Evolutionary conservation across 2,888 invertebrate genomes (phyloP).

Genomic region (Serrognathus titanus): DNA sequence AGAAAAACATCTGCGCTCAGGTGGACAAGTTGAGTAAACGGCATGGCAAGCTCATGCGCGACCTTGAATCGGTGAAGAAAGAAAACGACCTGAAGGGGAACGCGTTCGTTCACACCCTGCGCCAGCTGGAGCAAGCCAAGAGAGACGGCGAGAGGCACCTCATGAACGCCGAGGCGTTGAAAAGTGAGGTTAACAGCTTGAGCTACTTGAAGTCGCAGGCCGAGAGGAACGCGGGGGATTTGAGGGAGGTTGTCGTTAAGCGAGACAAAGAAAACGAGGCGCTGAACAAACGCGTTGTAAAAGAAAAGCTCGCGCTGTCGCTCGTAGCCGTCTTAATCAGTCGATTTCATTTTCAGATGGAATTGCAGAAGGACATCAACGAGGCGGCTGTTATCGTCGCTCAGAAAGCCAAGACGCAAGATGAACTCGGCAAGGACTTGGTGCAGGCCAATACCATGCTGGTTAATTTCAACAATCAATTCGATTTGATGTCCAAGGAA

Average conservation of each 20-base stretch:
- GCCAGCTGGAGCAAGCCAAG: constrained; percentile 35
- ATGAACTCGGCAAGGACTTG: constrained; percentile 44
- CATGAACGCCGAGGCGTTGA: constrained; percentile 33
- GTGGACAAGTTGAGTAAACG: constrained; percentile 24
- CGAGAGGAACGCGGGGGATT: constrained; percentile 16
- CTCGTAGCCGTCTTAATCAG: not conserved
- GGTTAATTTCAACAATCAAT: constrained; percentile 44
- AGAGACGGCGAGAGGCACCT: constrained; percentile 35
- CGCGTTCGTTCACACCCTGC: constrained; percentile 24
- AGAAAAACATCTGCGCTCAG: constrained; percentile 18
- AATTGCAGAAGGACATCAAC: constrained; percentile 40
- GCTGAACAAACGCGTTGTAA: constrained; percentile 36
- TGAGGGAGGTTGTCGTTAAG: constrained; percentile 21
- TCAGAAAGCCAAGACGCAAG: constrained; percentile 41
- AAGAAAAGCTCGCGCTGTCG: constrained; percentile 7
- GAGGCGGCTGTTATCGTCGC: constrained; percentile 41
- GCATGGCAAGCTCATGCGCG: constrained; percentile 31
- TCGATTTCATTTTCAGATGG: constrained; percentile 31
- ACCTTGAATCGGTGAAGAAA: constrained; percentile 34
- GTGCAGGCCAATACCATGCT: constrained; percentile 46
- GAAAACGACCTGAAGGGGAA: constrained; percentile 33
- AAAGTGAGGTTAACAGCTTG: constrained; percentile 35
- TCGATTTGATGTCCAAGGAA: constrained; percentile 39
- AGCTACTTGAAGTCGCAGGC: constrained; percentile 14
- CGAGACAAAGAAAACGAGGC: constrained; percentile 29